Evolutionary conservation across 2,113 vertebrate species (phyloP), one percentile per base, ranked within the genome.

Genomic region (Scortum barcoo): DNA sequence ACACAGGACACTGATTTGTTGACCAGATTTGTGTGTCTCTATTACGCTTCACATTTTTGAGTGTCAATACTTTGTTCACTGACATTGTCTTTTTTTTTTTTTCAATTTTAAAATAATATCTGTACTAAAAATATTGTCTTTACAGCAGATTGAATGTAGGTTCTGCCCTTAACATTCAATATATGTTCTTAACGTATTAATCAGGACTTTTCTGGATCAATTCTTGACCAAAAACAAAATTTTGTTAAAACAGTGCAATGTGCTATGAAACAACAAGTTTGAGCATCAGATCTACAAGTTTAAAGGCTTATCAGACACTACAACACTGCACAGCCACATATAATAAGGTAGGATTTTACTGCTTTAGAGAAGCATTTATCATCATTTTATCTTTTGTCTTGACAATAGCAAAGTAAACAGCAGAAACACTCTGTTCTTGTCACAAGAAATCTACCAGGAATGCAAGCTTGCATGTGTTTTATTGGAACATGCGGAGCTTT

Each of bases 1-100:
- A 75, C 66, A 72, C 71, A 7, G 46, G 68, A 50, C 60, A 63
- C 24, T 26, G 14, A 78, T 82, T 85, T 83, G 48, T 72, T 46
- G 36, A 77, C 54, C 51, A 1, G 11, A 63, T 14, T 33, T 68
- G n/a, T 24, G 42, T 14, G 24, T 53, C 6, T 40, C 7, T 69
- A 60, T 46, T 5, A 17, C 0, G 1, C n/a, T 63, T 61, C 10
- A 53, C 28, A 46, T 58, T 73, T 30, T 56, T 17, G 14, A 65
- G 5, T 7, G 9, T 28, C 2, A 24, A 38, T 48, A 40, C 51
- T 63, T 5, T 67, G 1, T 48, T 7, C 10, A 30, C 7, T n/a
- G 79, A 7, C 4, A 30, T 60, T 48, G 12, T 42, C 10, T 36
- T 53, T 40, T 73, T 38, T 76, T 57, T 36, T n/a, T n/a, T n/a